Evolutionary conservation across 2,888 invertebrate species (phyloP), one percentile per base, ranked within the genome.

Genomic region (Anoplius nigerrimus): DNA sequence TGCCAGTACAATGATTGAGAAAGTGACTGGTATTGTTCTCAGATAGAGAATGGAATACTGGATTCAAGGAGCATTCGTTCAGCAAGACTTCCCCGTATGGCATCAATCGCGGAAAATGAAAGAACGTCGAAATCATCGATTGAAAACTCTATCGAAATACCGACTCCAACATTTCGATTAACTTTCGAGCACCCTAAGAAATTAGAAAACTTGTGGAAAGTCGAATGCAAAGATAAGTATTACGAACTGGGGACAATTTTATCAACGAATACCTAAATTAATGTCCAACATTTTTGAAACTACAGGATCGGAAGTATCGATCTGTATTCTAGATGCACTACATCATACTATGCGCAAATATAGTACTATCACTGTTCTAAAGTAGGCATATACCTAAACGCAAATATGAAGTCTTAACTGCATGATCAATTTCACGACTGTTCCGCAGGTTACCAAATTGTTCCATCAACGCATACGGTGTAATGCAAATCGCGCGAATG

Each of bases 381-480:
- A 65, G 82, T 81, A 64, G 11, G 8, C 6, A 11, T 2, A 2
- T 34, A 11, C 11, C 11, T 34, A 34, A n/a, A 34, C 11, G 8
- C 1, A 0, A 20, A 4, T 21, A 18, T 20, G 15, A 48, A 20
- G 45, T 16, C 4, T 2, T 5, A 6, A 48, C n/a, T n/a, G 18
- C 20, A 2, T n/a, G 20, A 16, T 20, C 2, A 16, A 46, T 48
- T 43, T 21, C 18, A 0, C 34, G 18, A 34, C 45, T 58, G 48
- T 42, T 57, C 65, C 74, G 24, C 64, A 89, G 89, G 72, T 78
- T 89, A 22, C 83, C 85, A 72, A 81, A 83, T 72, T 88, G 89
- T 70, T 66, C 74, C 3, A 78, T 89, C 73, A 80, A 80, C 11
- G 73, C 84, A 5, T 77, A 78, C n/a, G 86, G 87, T 34, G 65